Percentiles rank a stretch among this genome's conserved stretches.
Conservation (phyloP, 2,797 vertebrate species). For the Chiloscyllium punctatum region DNA sequence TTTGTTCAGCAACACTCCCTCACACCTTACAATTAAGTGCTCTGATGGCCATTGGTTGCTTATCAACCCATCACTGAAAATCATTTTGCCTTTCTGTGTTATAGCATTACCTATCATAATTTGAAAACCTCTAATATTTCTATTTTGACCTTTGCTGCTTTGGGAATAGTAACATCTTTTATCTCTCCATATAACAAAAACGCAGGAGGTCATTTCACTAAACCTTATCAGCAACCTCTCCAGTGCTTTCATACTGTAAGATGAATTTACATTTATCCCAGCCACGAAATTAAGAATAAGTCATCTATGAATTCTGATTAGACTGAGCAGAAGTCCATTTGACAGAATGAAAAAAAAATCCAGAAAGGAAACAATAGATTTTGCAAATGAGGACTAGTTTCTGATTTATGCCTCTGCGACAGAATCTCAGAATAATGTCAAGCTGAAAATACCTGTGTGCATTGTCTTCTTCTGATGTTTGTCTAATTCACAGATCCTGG, state of each 20-base stretch:
- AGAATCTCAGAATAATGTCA: neutral
- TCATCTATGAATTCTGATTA: neutral
- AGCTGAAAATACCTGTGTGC: constrained; percentile 77
- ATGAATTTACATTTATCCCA: neutral
- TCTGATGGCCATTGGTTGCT: neutral
- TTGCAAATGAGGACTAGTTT: neutral
- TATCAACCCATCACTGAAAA: neutral
- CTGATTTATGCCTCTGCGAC: neutral
- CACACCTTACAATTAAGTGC: too few species aligned
- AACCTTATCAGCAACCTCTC: neutral
- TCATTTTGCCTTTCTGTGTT: too few species aligned
- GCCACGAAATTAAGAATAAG: neutral
- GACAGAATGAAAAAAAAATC: neutral
- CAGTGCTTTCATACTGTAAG: neutral
- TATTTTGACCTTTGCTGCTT: neutral
- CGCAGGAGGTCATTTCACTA: neutral
- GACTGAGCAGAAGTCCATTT: neutral
- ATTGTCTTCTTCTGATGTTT: constrained; percentile 78
- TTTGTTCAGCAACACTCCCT: too few species aligned
- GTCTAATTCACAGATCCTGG: neutral
- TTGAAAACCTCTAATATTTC: neutral
- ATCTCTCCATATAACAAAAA: neutral
- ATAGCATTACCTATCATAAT: neutral
- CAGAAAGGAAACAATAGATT: too few species aligned
- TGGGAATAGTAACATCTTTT: neutral